Conservation (phyloP, 2,113 vertebrate species). For the Chunga burmeisteri region DNA sequence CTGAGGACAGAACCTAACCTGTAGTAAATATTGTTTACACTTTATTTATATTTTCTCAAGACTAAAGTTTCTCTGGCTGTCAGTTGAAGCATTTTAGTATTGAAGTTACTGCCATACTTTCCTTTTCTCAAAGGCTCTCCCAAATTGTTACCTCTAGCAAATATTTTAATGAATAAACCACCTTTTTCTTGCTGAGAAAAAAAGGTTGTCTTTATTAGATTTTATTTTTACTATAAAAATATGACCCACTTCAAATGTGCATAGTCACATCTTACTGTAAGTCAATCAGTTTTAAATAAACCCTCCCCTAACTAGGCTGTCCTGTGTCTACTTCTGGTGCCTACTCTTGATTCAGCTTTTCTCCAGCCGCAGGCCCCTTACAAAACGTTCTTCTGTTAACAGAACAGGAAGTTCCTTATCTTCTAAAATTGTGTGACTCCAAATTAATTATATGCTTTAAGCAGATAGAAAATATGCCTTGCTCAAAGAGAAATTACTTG, state of each 20-base stretch:
- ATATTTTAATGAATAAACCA: not conserved
- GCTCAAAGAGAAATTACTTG: constrained; percentile 23
- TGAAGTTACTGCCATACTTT: not conserved
- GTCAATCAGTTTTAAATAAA: not conserved
- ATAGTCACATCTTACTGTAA: not conserved
- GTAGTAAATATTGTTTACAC: not conserved
- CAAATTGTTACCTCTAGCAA: not conserved
- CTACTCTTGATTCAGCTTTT: not conserved
- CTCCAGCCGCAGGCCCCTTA: not conserved
- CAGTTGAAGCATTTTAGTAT: not conserved
- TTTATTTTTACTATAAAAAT: not conserved
- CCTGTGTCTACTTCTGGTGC: not conserved
- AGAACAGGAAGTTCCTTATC: constrained; percentile 47
- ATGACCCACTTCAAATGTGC: not conserved
- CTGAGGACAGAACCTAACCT: not conserved
- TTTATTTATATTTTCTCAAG: not conserved
- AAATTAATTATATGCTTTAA: constrained; percentile 20
- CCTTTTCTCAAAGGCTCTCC: not conserved
- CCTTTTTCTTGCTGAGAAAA: not conserved
- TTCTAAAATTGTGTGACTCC: constrained; percentile 8
- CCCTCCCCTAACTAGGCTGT: not conserved
- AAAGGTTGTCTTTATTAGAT: not conserved
- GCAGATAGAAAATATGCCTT: not conserved
- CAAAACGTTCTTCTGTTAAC: not conserved
- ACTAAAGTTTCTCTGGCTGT: not conserved